These are phyloP conservation scores for rabbit (Oryctolagus cuniculus) DNA, from an alignment of 2,113 vertebrate genomes.

Conservation along the genomic window mOryCun1.1 NC_091448.1:40626001-40626500, in stretches of 20 bases:
- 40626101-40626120: background rate
- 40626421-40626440: background rate
- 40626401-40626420: background rate
- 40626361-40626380: background rate
- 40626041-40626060: background rate
- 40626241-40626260: background rate
- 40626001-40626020: background rate
- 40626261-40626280: background rate
- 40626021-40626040: rapidly evolving
- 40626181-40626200: background rate
- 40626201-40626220: background rate
- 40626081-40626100: background rate
- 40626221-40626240: background rate
- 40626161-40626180: background rate
- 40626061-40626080: background rate
- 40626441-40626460: too few species aligned
- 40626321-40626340: background rate
- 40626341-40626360: background rate
- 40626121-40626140: background rate
- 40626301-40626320: background rate
- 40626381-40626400: background rate
- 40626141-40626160: background rate
- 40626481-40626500: background rate
- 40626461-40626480: background rate
- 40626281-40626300: background rate